Percentiles rank a stretch among this genome's conserved stretches.
phyloP scores from a whole-genome alignment of 92 coral and sea anemone genomes.

The Zoanthus gigantus region DNA sequence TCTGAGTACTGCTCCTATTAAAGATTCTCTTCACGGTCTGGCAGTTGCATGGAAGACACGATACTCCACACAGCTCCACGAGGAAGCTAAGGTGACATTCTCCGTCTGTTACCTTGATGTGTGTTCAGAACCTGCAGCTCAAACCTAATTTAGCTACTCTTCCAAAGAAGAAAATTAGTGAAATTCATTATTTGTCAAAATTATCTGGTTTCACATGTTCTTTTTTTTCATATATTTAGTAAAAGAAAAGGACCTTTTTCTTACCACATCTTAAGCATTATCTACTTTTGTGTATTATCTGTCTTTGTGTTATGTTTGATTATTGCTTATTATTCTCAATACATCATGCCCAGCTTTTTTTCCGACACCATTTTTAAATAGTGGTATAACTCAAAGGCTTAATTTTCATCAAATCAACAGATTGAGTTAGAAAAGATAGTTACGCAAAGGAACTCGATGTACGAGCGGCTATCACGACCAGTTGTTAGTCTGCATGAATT shows the following conservation, averaged over 20 bases:
- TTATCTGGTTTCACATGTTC: not conserved
- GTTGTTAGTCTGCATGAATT: slow-evolving; percentile 88
- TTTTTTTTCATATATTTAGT: too few species aligned
- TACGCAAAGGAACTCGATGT: slow-evolving; percentile 87
- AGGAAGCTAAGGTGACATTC: slow-evolving; percentile 88
- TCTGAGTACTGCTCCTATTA: slow-evolving; percentile 94
- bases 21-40: slow-evolving; percentile 97
- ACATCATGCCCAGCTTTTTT: too few species aligned
- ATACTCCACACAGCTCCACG: slow-evolving; percentile 95
- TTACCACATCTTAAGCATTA: too few species aligned
- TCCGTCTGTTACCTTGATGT: not conserved
- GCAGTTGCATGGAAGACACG: slow-evolving; percentile 98
- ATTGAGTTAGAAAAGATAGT: slow-evolving; percentile 96
- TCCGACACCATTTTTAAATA: too few species aligned
- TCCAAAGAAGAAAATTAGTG: not conserved
- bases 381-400: too few species aligned
- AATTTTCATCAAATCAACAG: slow-evolving; percentile 39
- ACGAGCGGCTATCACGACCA: slow-evolving; percentile 85
- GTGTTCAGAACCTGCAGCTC: not conserved
- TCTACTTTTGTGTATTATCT: too few species aligned
- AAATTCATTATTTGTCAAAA: not conserved
- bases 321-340: too few species aligned
- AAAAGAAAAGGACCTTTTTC: too few species aligned
- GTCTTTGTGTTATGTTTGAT: too few species aligned
- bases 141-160: too few species aligned